Conservation (phyloP, 2,113 vertebrate genomes). For the Talpa occidentalis region DNA sequence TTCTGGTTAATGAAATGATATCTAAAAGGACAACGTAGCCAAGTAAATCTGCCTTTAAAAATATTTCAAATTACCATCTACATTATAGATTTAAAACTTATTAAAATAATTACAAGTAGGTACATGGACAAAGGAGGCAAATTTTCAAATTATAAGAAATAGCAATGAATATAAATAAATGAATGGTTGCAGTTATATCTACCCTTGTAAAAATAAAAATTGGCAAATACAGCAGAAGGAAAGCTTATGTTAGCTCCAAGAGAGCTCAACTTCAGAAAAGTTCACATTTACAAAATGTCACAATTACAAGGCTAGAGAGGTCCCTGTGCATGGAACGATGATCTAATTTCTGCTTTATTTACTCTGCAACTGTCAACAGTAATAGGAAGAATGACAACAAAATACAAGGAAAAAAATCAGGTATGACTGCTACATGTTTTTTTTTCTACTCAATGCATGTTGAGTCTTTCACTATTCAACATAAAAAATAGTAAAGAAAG, state of each 20-base stretch:
- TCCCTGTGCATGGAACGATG: neutral
- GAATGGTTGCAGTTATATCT: neutral
- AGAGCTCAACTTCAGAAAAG: neutral
- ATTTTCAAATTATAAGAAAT: slow-evolving; percentile 37
- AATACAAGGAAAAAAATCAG: neutral
- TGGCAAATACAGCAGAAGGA: neutral
- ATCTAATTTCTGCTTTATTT: slow-evolving; percentile 11
- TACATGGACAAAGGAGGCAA: neutral
- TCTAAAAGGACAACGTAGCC: neutral
- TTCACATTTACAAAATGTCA: neutral
- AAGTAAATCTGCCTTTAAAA: slow-evolving; percentile 34
- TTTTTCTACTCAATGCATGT: neutral
- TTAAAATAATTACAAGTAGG: slow-evolving; percentile 38
- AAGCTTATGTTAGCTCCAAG: neutral
- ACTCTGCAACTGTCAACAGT: neutral
- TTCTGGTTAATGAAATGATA: neutral
- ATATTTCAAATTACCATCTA: slow-evolving; percentile 41
- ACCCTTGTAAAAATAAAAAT: slow-evolving; percentile 1
- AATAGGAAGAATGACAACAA: neutral
- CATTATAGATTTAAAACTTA: neutral
- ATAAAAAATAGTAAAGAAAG: slow-evolving; percentile 13
- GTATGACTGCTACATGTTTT: neutral
- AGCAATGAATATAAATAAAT: slow-evolving; percentile 1
- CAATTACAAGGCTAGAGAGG: neutral
- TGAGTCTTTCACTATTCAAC: neutral